Evolutionary conservation across 2,797 vertebrate genomes (phyloP).

Genomic region (Microctenopoma stevenorrisi): DNA sequence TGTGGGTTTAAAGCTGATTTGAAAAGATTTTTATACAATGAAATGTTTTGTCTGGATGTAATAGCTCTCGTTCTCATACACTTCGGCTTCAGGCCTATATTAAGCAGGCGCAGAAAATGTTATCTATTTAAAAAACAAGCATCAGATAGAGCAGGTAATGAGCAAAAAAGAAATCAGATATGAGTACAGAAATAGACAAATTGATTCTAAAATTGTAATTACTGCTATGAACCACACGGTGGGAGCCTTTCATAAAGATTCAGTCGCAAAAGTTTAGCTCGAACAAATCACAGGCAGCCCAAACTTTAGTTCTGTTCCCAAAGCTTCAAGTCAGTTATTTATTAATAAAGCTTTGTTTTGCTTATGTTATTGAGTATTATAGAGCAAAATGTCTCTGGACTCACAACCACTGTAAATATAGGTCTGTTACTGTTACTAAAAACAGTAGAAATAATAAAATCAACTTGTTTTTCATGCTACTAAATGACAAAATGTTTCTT

Average conservation of each 20-base stretch:
- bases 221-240: conserved; percentile 39
- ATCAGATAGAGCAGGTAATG: not conserved
- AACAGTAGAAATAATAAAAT: too few relatives aligned
- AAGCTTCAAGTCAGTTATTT: not conserved
- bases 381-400: not conserved
- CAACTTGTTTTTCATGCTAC: too few relatives aligned
- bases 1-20: not conserved
- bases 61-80: not conserved
- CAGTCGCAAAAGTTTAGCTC: not conserved
- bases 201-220: conserved; percentile 4
- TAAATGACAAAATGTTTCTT: too few relatives aligned
- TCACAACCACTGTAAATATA: not conserved
- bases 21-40: not conserved
- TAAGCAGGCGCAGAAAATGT: not conserved
- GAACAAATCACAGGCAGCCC: not conserved
- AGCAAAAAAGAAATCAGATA: not conserved
- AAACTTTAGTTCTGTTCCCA: not conserved
- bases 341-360: not conserved
- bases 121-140: not conserved
- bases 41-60: not conserved
- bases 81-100: not conserved
- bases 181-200: not conserved
- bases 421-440: too few relatives aligned
- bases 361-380: not conserved
- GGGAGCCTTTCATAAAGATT: conserved; percentile 44